Evolutionary conservation across 2,797 vertebrate species (phyloP), one percentile per base, ranked within the genome.

Genomic region (Gephyroberyx darwinii): DNA sequence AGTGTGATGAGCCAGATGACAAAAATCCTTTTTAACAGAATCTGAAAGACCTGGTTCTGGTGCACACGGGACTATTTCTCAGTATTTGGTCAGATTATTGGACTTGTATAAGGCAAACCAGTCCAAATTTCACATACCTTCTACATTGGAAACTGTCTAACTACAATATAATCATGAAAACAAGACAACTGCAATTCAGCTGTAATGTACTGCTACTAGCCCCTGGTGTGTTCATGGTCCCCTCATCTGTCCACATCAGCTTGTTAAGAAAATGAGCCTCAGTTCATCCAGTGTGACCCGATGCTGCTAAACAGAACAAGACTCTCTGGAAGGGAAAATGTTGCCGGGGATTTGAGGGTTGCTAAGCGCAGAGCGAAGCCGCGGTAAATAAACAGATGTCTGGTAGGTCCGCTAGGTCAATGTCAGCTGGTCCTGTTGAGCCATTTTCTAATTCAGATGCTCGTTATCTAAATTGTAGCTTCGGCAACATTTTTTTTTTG

Each of bases 341-440:
- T 56, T 33, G 54, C 30, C 26, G 14, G 13, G 26, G 51, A 30
- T 53, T 8, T 56, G 54, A 26, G 54, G 54, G 72, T 75, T 75
- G 30, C 75, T 59, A 33, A 67, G 78, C 59, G 58, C 39, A 12
- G 30, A 41, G 10, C 0, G 45, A 76, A n/a, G 14, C 54, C 14
- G 19, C 10, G 5, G 8, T 53, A n/a, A 26, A 33, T 68, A 74
- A 83, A 79, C 67, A 82, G 74, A 73, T 65, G 57, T 62, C 72
- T 33, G 47, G n/a, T 56, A 16, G 51, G 57, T 62, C 72, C 30
- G 47, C 16, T 56, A 16, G 51, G 30, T 45, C 7, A 52, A 59
- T 30, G n/a, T 2, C 39, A 22, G 47, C 9, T 17, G 35, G 54
- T 56, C 54, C 33, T 35, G 17, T 56, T 56, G 14, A 56, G 16